Evolutionary conservation across 2,888 invertebrate genomes (phyloP).

Genomic region (Chironomus tentans): DNA sequence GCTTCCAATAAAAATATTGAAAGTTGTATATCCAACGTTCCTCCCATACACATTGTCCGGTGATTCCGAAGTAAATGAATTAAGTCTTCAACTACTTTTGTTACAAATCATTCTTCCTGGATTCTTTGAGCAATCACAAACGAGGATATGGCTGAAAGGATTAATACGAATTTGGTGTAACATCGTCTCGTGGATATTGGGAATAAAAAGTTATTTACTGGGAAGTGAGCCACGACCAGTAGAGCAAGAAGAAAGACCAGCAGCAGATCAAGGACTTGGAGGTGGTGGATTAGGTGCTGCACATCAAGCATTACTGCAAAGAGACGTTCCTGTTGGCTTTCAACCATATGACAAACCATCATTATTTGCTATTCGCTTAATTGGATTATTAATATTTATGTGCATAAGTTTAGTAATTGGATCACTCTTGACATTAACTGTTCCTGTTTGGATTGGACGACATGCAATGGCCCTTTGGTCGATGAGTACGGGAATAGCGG

Average conservation of each 20-base stretch:
- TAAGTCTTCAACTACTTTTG: slow-evolving; percentile 84
- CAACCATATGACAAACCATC: slow-evolving; percentile 84
- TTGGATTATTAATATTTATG: slow-evolving; percentile 63
- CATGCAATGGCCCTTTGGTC: slow-evolving; percentile 82
- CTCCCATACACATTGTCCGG: slow-evolving; percentile 89
- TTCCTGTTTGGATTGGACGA: slow-evolving; percentile 87
- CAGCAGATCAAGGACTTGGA: slow-evolving; percentile 41
- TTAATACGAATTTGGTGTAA: slow-evolving; percentile 80
- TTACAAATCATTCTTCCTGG: slow-evolving; percentile 94
- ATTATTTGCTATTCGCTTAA: slow-evolving; percentile 64
- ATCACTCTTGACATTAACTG: slow-evolving; percentile 69
- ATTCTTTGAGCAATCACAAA: slow-evolving; percentile 91
- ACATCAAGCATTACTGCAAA: slow-evolving; percentile 78
- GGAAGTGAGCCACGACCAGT: slow-evolving; percentile 51
- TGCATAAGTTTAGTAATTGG: slow-evolving; percentile 76
- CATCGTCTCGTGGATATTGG: slow-evolving; percentile 71
- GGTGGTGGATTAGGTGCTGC: slow-evolving; percentile 60
- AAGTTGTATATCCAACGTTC: slow-evolving; percentile 72
- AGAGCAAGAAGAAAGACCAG: slow-evolving; percentile 34
- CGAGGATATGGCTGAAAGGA: slow-evolving; percentile 88
- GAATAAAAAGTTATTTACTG: slow-evolving; percentile 81
- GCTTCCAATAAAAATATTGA: slow-evolving; percentile 83
- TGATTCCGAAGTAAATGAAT: slow-evolving; percentile 83
- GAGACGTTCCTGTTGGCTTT: slow-evolving; percentile 75
- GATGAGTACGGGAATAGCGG: slow-evolving; percentile 44